Evolutionary conservation across 1,140 invertebrate genomes (phyloP).

Genomic region (Pachyrhynchus sulphureomaculatus): DNA sequence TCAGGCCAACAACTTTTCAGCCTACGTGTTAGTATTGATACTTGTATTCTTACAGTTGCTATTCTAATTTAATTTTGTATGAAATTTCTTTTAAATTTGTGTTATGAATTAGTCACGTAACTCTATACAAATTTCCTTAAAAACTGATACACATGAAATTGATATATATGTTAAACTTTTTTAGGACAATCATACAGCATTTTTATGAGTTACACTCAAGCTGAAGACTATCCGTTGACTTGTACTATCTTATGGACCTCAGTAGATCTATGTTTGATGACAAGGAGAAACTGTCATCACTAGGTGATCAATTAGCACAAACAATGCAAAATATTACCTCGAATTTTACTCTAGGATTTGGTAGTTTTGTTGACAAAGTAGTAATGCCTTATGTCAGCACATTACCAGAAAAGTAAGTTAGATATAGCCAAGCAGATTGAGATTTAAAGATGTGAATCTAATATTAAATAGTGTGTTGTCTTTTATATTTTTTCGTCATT

Average conservation of each 20-base stretch:
- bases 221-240: slow-evolving; percentile 84
- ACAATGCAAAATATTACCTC: slow-evolving; percentile 76
- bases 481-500: slow-evolving; percentile 1
- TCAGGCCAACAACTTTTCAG: too few relatives aligned
- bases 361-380: slow-evolving; percentile 88
- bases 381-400: slow-evolving; percentile 75
- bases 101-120: too few relatives aligned
- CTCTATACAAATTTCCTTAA: too few relatives aligned
- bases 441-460: too few relatives aligned
- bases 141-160: too few relatives aligned
- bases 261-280: slow-evolving; percentile 78
- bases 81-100: too few relatives aligned
- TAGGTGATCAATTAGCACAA: slow-evolving; percentile 65
- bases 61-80: too few relatives aligned
- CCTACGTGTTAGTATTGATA: too few relatives aligned
- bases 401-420: slow-evolving; percentile 56
- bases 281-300: slow-evolving; percentile 64
- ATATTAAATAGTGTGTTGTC: slow-evolving; percentile 4
- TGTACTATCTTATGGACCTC: slow-evolving; percentile 87
- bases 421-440: too few relatives aligned
- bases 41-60: too few relatives aligned
- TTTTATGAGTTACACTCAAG: slow-evolving; percentile 63
- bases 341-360: slow-evolving; percentile 82
- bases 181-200: slow-evolving; percentile 59
- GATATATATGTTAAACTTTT: background rate